phyloP scores from a whole-genome alignment of 1,140 invertebrate species.

The Drosophila carrolli region DNA sequence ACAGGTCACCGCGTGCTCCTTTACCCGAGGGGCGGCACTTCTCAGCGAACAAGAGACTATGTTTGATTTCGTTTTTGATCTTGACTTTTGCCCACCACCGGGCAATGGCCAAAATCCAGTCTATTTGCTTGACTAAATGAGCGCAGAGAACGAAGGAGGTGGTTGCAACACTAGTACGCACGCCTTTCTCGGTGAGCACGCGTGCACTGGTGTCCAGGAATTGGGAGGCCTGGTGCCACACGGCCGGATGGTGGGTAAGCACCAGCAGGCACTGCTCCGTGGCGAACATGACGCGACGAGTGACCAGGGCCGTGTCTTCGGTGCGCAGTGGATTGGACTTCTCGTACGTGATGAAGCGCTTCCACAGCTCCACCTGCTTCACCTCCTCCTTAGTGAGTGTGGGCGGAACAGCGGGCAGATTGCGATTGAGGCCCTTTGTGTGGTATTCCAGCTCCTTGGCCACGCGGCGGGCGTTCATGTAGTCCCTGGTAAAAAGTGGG shows the following conservation, averaged over 20 bases:
- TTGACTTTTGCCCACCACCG: slow-evolving; percentile 10
- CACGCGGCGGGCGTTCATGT: slow-evolving; percentile 98
- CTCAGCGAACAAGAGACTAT: slow-evolving; percentile 60
- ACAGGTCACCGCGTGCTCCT: slow-evolving; percentile 41
- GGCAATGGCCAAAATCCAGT: slow-evolving; percentile 28
- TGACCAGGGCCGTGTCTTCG: slow-evolving; percentile 97
- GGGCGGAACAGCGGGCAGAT: slow-evolving; percentile 97
- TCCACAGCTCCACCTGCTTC: slow-evolving; percentile 99
- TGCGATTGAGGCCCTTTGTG: slow-evolving; percentile 97
- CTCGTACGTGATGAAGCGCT: slow-evolving; percentile 99
- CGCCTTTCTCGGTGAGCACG: slow-evolving; percentile 96
- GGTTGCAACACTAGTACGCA: slow-evolving; percentile 84
- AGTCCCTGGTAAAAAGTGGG: slow-evolving; percentile 88
- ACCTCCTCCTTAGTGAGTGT: slow-evolving; percentile 95
- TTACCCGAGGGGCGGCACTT: slow-evolving; percentile 77
- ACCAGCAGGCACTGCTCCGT: slow-evolving; percentile 99
- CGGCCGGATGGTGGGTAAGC: slow-evolving; percentile 98
- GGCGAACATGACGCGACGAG: slow-evolving; percentile 98
- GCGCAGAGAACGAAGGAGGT: background rate
- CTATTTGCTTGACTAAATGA: slow-evolving; percentile 59
- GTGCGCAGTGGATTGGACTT: slow-evolving; percentile 97
- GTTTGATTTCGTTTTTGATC: slow-evolving; percentile 47
- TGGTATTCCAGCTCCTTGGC: slow-evolving; percentile 98
- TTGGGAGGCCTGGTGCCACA: slow-evolving; percentile 99
- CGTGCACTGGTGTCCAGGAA: slow-evolving; percentile 98